phyloP scores from a whole-genome alignment of 1,140 invertebrate genomes.

The Drosophila kanapiae region DNA sequence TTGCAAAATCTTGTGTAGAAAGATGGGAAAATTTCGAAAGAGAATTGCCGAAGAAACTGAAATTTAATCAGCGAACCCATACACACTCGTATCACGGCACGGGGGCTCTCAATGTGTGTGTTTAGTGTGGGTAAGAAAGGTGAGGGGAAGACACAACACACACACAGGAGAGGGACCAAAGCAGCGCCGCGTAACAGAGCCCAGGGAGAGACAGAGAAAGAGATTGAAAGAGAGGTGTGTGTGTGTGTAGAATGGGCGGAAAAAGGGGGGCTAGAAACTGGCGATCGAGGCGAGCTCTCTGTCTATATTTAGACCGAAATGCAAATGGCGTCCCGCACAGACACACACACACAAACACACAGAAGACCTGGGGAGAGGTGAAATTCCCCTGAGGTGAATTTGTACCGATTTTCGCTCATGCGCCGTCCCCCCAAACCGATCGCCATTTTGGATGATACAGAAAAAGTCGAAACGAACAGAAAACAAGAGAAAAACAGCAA shows the following conservation, averaged over 20 bases:
- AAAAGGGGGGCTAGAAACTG: slow-evolving; percentile 13
- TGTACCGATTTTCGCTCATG: slow-evolving; percentile 42
- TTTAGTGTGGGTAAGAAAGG: slow-evolving; percentile 36
- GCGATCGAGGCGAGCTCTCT: slow-evolving; percentile 58
- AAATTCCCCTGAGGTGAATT: slow-evolving; percentile 33
- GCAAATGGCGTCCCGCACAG: slow-evolving; percentile 64
- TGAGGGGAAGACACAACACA: slow-evolving; percentile 50
- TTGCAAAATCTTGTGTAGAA: slow-evolving; percentile 54
- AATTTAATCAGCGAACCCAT: slow-evolving; percentile 74
- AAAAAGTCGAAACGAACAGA: slow-evolving; percentile 9
- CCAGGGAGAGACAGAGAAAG: neutral
- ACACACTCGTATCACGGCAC: slow-evolving; percentile 22
- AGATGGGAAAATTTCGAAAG: slow-evolving; percentile 60
- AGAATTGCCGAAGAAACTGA: slow-evolving; percentile 59
- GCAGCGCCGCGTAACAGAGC: slow-evolving; percentile 53
- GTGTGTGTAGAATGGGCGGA: slow-evolving; percentile 7
- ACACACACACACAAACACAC: neutral
- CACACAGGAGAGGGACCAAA: slow-evolving; percentile 50
- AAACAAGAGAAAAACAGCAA: neutral
- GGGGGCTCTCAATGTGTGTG: slow-evolving; percentile 5
- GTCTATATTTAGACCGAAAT: slow-evolving; percentile 78
- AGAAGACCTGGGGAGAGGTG: slow-evolving; percentile 13
- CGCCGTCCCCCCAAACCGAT: slow-evolving; percentile 10
- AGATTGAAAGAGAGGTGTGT: slow-evolving; percentile 16
- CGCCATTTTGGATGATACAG: slow-evolving; percentile 52